phyloP scores from a whole-genome alignment of 2,797 vertebrate genomes.

The Pachyuromys duprasi region DNA sequence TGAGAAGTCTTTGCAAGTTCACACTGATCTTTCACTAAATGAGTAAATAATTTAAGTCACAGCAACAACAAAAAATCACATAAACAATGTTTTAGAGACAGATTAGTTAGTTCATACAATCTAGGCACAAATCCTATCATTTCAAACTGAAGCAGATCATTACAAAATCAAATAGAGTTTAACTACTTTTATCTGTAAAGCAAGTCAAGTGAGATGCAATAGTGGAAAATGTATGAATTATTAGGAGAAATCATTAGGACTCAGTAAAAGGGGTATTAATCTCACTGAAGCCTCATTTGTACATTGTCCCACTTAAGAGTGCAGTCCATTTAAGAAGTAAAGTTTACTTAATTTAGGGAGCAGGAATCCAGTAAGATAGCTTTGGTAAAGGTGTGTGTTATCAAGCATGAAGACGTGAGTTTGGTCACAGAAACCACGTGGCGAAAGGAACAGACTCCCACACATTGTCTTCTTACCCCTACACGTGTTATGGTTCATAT shows the following conservation, averaged over 20 bases:
- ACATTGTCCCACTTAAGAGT: neutral
- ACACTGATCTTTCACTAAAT: neutral
- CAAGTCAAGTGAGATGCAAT: neutral
- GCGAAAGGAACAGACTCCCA: neutral
- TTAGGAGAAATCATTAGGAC: neutral
- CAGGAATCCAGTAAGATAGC: neutral
- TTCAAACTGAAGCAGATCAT: constrained; percentile 24
- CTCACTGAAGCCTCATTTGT: neutral
- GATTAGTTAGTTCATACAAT: constrained; percentile 50
- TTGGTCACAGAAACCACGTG: neutral
- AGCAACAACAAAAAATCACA: neutral
- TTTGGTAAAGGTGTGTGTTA: neutral
- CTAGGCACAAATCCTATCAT: neutral
- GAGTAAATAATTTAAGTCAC: neutral
- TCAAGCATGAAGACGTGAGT: neutral
- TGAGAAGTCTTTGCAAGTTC: neutral
- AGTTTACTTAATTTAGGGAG: neutral
- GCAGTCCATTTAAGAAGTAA: neutral
- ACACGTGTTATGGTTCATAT: neutral
- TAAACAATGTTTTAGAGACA: neutral
- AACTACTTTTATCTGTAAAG: constrained; percentile 33
- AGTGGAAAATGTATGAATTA: constrained; percentile 22
- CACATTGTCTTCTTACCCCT: neutral
- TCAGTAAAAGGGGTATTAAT: constrained; percentile 23
- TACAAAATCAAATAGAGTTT: constrained; percentile 57